Base-by-base conservation (phyloP, 2,113 vertebrate species). In the Apteryx owenii region DNA sequence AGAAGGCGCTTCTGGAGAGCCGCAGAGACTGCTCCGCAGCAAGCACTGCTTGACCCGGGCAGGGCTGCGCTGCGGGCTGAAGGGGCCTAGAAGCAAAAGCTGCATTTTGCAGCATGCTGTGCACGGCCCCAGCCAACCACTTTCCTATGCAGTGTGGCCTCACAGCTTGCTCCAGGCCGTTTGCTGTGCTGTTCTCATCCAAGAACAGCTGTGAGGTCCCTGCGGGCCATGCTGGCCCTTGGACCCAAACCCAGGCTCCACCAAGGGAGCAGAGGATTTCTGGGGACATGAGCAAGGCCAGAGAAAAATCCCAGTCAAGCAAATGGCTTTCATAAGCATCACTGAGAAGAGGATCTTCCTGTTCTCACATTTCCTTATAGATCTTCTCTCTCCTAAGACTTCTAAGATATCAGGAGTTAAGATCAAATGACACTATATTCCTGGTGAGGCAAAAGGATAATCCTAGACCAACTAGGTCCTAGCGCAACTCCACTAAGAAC, bases 31-130 rank as follows among this genome's bases (percentile, higher is more conserved):
- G 36, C 36, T 38, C 36, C 36, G 36, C 36, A 38, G 36, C 36
- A 7, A 38, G 36, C 36, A 38, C 36, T 38, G 36, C 36, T 36
- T 36, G 36, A 36, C 36, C 36, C 36, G 36, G 36, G 36, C 36
- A 36, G 36, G 36, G 36, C 36, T 9, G 68, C 33, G 44, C 2
- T 5, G 38, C 13, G 2, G 9, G 44, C 44, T 16, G 14, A 46
- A 9, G 44, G 44, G 1, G 4, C n/a, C 0, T 19, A 7, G 58
- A 18, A 60, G 58, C 31, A 18, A 12, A 3, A 21, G 40, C 16
- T 1, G 83, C 7, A 3, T 8, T 8, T 2, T 31, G 70, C 80
- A 4, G 53, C 2, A 23, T 18, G 64, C 46, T 8, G 0, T 1
- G 26, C 3, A 4, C 17, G 6, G 61, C 22, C 42, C 62, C 51